phyloP scores from a whole-genome alignment of 2,797 vertebrate genomes.

The Muraenolepis orangiensis region DNA sequence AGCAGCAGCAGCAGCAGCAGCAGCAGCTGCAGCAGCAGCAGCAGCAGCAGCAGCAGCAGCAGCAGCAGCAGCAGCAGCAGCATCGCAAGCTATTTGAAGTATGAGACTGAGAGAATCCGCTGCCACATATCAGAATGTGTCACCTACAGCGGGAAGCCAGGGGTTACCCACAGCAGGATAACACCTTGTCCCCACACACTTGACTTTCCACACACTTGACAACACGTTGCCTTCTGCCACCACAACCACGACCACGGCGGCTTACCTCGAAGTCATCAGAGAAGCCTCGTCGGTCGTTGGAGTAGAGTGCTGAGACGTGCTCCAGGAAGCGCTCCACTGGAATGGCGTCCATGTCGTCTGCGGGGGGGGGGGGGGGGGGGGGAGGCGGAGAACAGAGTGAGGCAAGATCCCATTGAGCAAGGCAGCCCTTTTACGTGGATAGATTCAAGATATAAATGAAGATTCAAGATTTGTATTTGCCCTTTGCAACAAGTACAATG shows the following conservation, averaged over 20 bases:
- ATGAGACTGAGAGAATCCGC: neutral
- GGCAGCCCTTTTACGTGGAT: too few relatives aligned
- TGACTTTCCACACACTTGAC: neutral
- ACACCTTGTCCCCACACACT: neutral
- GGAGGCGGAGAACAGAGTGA: too few relatives aligned
- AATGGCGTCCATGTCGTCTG: conserved; percentile 94
- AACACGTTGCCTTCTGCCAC: neutral
- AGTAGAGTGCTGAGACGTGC: conserved; percentile 85
- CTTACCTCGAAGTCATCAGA: conserved; percentile 91
- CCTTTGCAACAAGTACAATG: too few relatives aligned
- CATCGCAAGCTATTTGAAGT: too few relatives aligned
- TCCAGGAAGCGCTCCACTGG: conserved; percentile 90
- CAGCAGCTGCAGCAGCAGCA: too few relatives aligned
- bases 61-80: too few relatives aligned
- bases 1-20: too few relatives aligned
- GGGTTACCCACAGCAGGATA: neutral
- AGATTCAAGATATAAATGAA: too few relatives aligned
- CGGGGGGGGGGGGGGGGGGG: conserved; percentile 33
- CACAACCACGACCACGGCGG: neutral
- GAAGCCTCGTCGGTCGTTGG: conserved; percentile 89
- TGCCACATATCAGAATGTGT: neutral
- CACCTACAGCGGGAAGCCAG: neutral
- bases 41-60: too few relatives aligned
- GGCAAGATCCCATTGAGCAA: too few relatives aligned
- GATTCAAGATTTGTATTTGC: too few relatives aligned